phyloP scores from a whole-genome alignment of 2,113 vertebrate genomes.

The Manacus vitellinus region DNA sequence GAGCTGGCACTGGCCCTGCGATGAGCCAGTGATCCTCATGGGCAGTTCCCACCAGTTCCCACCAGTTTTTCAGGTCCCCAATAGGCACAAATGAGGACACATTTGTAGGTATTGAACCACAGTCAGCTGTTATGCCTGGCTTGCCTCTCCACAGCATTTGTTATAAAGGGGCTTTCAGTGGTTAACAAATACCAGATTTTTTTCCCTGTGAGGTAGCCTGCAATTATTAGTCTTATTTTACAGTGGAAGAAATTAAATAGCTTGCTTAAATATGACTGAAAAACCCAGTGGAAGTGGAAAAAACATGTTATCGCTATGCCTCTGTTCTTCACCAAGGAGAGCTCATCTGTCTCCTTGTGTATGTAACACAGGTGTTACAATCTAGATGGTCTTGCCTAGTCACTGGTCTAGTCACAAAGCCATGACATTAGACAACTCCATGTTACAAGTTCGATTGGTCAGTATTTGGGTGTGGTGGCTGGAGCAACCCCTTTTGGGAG shows the following conservation, averaged over 20 bases:
- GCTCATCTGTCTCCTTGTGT: neutral
- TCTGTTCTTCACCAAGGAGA: neutral
- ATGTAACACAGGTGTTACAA: neutral
- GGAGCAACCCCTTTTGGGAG: neutral
- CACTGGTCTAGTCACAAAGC: neutral
- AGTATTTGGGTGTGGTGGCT: neutral
- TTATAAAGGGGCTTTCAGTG: neutral
- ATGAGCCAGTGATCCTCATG: neutral
- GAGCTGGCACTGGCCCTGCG: rapidly evolving
- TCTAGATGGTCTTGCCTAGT: neutral
- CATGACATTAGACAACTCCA: rapidly evolving
- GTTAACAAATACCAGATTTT: neutral
- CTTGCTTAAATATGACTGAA: neutral
- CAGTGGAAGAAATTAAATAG: neutral
- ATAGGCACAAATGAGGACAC: rapidly evolving
- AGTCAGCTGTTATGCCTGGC: neutral
- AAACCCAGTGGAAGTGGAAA: neutral
- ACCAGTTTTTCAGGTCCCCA: neutral
- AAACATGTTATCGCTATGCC: neutral
- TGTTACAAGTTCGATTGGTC: too few relatives aligned
- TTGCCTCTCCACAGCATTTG: neutral
- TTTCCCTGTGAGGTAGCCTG: neutral
- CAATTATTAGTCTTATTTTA: neutral
- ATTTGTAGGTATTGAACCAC: neutral
- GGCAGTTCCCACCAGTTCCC: neutral